phyloP scores from a whole-genome alignment of 2,113 vertebrate genomes.

The Passer domesticus region DNA sequence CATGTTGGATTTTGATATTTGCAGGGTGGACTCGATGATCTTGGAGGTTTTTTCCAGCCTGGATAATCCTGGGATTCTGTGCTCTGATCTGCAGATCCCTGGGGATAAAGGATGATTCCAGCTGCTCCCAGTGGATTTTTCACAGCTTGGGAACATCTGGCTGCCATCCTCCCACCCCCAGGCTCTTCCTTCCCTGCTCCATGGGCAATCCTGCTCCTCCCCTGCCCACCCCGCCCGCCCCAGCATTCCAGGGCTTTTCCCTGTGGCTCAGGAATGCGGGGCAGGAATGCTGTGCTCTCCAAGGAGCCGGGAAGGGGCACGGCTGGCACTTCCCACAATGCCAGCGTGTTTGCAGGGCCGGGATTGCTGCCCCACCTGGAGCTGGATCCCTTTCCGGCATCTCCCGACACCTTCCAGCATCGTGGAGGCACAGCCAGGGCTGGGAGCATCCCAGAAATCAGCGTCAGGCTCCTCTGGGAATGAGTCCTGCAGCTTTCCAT shows the following conservation, averaged over 20 bases:
- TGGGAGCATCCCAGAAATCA: not conserved
- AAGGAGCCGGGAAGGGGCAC: slow-evolving; percentile 43
- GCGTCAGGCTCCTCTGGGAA: not conserved
- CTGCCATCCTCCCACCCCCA: not conserved
- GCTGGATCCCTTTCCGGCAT: not conserved
- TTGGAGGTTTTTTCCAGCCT: not conserved
- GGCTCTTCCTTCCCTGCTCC: not conserved
- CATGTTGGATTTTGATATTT: accelerated
- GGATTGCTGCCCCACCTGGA: not conserved
- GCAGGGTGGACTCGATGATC: not conserved
- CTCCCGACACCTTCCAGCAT: not conserved
- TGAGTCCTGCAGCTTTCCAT: accelerated
- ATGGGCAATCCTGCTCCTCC: not conserved
- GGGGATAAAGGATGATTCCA: not conserved
- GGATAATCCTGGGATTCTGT: not conserved
- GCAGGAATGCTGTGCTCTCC: slow-evolving; percentile 77
- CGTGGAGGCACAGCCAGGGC: not conserved
- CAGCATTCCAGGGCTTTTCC: not conserved
- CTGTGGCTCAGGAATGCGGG: slow-evolving; percentile 76
- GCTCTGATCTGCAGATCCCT: accelerated
- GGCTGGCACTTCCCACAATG: slow-evolving; percentile 71
- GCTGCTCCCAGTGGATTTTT: not conserved
- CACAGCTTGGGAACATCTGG: not conserved
- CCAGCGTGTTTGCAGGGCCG: slow-evolving; percentile 68
- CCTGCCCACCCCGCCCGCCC: not conserved